Evolutionary conservation across 64 coral and sea anemone genomes (phyloP).

Genomic region (Orbicella faveolata): DNA sequence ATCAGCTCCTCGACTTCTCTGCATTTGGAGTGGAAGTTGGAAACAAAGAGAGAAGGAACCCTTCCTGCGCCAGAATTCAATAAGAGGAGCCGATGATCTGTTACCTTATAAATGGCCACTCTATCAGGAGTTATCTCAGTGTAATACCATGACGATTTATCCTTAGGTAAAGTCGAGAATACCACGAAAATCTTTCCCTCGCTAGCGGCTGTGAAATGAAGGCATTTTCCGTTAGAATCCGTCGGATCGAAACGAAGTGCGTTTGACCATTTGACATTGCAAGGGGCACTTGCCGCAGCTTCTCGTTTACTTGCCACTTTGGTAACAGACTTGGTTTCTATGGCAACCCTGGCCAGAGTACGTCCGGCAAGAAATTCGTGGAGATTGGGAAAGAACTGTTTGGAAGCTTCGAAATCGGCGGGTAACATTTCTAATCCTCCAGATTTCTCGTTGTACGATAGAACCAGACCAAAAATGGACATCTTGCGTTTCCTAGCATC

Average conservation of each 20-base stretch:
- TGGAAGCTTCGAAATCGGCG: conserved; percentile 22
- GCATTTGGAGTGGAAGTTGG: neutral
- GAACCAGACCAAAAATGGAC: conserved; percentile 55
- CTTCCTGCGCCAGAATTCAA: neutral
- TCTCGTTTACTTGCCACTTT: neutral
- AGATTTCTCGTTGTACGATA: conserved; percentile 18
- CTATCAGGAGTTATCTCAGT: conserved; percentile 20
- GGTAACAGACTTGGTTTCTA: neutral
- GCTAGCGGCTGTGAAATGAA: conserved; percentile 61
- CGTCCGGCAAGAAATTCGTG: neutral
- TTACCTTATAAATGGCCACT: conserved; percentile 50
- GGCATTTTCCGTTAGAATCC: conserved; percentile 42
- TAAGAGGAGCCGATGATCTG: neutral
- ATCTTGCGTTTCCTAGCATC: conserved; percentile 22
- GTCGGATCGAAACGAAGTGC: conserved; percentile 49
- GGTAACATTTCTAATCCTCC: neutral
- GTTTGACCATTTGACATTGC: conserved; percentile 59
- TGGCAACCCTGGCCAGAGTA: neutral
- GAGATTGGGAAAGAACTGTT: conserved; percentile 5
- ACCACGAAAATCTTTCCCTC: conserved; percentile 32
- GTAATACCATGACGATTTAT: conserved; percentile 39
- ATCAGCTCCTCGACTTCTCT: no score
- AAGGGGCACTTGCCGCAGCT: neutral
- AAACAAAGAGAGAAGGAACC: neutral
- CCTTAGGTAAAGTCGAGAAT: conserved; percentile 45